Evolutionary conservation across 35 echinoderm and acorn worm genomes (phyloP).

Genomic region (Holothuria glaberrima): DNA sequence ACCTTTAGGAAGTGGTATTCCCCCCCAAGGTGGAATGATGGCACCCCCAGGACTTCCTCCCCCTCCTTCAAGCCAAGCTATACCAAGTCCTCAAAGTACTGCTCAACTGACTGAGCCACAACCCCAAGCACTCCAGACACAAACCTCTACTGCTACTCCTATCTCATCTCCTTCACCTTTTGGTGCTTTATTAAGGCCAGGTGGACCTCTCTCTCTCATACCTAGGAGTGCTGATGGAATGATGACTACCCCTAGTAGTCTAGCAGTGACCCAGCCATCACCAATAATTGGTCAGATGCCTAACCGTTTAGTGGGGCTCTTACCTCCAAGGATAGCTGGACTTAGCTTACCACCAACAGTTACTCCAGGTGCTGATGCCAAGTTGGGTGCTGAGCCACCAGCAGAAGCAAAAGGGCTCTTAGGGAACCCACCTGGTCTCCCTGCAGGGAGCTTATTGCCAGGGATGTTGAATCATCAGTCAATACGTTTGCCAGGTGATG

Average conservation of each 20-base stretch:
- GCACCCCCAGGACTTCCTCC: conserved; percentile 51
- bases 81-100: conserved; percentile 3
- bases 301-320: conserved; percentile 29
- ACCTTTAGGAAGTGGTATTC: conserved; percentile 58
- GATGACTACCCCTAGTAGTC: conserved; percentile 26
- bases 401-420: conserved; percentile 30
- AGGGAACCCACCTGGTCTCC: conserved; percentile 47
- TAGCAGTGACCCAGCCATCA: conserved; percentile 19
- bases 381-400: conserved; percentile 1
- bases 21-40: conserved; percentile 54
- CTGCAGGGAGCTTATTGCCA: not conserved
- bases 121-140: not conserved
- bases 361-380: not conserved
- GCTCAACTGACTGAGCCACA: not conserved
- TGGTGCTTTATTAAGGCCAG: conserved; percentile 38
- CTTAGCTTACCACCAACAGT: not conserved
- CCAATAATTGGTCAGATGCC: conserved; percentile 36
- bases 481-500: not conserved
- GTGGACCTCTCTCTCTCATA: not conserved
- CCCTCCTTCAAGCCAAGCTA: conserved; percentile 6
- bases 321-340: conserved; percentile 56
- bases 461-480: conserved; percentile 6
- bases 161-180: conserved; percentile 39
- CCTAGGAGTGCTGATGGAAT: conserved; percentile 18
- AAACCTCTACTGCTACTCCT: conserved; percentile 20